These are phyloP conservation scores for Euthynnus affinis DNA, from an alignment of 2,797 vertebrate species.

Conservation along the genomic window DNA sequence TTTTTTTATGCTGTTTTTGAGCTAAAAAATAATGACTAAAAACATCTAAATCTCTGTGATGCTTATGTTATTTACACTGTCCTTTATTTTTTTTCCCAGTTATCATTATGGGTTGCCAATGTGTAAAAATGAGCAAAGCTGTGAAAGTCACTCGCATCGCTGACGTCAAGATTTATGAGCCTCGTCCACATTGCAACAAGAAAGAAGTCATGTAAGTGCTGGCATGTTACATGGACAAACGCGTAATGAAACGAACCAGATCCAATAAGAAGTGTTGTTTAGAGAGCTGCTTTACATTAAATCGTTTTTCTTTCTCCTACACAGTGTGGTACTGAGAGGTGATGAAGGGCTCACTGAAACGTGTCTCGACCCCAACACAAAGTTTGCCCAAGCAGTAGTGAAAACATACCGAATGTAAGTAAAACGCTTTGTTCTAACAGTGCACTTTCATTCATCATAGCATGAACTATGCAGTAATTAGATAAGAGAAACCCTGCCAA, in stretches of 20 bases:
- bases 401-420: accelerated
- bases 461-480: neutral
- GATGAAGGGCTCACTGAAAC: accelerated
- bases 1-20: neutral
- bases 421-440: neutral
- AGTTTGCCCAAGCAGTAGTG: accelerated
- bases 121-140: accelerated
- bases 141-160: accelerated
- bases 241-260: neutral
- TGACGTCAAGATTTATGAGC: accelerated
- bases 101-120: neutral
- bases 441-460: neutral
- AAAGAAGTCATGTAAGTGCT: constrained; percentile 75
- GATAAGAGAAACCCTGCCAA: no score
- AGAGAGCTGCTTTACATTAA: neutral
- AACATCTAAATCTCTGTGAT: neutral
- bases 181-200: constrained; percentile 58
- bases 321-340: constrained; percentile 29
- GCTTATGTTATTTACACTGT: neutral
- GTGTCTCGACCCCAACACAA: constrained; percentile 23
- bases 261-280: neutral
- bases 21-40: neutral
- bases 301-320: neutral
- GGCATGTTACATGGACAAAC: neutral
- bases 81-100: neutral